phyloP scores from a whole-genome alignment of 2,113 vertebrate species.

The Nycticebus coucang region DNA sequence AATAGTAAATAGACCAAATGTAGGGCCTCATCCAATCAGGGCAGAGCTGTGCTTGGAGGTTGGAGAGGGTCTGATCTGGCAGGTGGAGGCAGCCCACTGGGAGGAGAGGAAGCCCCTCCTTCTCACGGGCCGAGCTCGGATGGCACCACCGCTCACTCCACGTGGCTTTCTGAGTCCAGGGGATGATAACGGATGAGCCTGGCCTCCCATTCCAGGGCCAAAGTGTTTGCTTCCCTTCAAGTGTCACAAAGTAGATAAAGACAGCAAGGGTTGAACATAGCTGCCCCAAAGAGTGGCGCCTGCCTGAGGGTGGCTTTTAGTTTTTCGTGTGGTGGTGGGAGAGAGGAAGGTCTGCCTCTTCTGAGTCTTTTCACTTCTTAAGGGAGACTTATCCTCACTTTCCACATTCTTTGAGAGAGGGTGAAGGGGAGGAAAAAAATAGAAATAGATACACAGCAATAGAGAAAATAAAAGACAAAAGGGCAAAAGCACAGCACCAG shows the following conservation, averaged over 20 bases:
- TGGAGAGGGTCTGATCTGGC: rapidly evolving
- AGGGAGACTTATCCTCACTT: not conserved
- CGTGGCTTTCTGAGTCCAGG: not conserved
- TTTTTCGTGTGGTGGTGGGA: not conserved
- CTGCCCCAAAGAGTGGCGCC: not conserved
- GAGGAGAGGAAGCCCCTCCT: not conserved
- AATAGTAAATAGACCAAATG: not conserved
- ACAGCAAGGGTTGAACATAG: not conserved
- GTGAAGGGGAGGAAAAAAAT: not conserved
- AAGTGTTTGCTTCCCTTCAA: not conserved
- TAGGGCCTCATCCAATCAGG: not conserved
- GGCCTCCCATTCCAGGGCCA: not conserved
- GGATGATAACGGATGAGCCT: not conserved
- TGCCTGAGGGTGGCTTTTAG: not conserved
- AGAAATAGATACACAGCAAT: not conserved
- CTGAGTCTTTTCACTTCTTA: not conserved
- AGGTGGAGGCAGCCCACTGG: not conserved
- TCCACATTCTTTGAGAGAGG: not conserved
- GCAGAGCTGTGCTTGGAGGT: not conserved
- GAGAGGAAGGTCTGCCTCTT: not conserved
- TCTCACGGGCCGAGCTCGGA: too few species aligned
- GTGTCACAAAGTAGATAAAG: not conserved
- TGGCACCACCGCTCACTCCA: not conserved
- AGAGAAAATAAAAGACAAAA: not conserved
- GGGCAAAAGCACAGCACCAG: not conserved